phyloP scores from a whole-genome alignment of 23 tunicate genomes.

The Trididemnum miniatum region DNA sequence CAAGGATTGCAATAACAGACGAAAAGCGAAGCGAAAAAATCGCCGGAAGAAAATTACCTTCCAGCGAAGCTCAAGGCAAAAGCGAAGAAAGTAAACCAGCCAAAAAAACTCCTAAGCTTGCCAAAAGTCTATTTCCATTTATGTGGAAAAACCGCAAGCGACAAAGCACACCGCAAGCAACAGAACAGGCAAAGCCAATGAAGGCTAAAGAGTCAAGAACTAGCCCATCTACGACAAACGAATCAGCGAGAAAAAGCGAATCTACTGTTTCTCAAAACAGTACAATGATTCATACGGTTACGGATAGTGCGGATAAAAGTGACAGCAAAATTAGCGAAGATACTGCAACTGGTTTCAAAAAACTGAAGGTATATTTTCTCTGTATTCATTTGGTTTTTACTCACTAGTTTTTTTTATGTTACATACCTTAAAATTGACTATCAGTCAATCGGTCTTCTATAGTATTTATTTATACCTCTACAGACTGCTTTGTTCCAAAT shows the following conservation, averaged over 20 bases:
- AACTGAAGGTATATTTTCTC: constrained; percentile 45
- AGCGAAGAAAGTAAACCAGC: constrained; percentile 15
- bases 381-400: no score
- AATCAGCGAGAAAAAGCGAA: not conserved
- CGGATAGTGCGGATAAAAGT: not conserved
- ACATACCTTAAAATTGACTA: no score
- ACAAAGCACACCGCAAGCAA: constrained; percentile 5
- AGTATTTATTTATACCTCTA: no score
- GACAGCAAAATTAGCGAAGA: no score
- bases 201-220: constrained; percentile 14
- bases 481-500: no score
- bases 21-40: not conserved
- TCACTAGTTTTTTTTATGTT: no score
- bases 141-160: constrained; percentile 59
- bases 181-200: constrained; percentile 1
- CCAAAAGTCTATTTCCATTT: constrained; percentile 56
- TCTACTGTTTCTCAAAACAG: not conserved
- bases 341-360: constrained; percentile 39
- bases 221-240: not conserved
- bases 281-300: not conserved
- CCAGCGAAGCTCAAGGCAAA: constrained; percentile 1
- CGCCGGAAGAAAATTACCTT: not conserved
- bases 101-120: constrained; percentile 45
- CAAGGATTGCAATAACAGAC: not conserved
- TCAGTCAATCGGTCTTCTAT: no score